A percentile compares a stretch with the other conserved stretches of the same genome.
Conservation (phyloP, 2,113 vertebrate species). For the Epinephelus cyanopodus region DNA sequence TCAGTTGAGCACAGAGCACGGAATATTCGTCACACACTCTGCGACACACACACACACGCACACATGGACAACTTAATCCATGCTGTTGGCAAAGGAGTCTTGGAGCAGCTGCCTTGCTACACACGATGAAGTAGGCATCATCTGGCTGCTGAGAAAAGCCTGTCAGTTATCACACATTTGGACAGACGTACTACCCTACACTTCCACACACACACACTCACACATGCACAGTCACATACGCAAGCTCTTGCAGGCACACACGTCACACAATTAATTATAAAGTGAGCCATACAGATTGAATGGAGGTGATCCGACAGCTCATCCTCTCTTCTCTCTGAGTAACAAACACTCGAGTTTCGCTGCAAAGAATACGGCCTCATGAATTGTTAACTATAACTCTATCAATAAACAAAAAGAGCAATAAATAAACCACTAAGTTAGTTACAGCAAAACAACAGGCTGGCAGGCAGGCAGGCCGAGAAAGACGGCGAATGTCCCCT, state of each 20-base stretch:
- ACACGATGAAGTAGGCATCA: constrained; percentile 51
- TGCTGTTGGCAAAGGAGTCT: constrained; percentile 48
- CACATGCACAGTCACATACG: neutral
- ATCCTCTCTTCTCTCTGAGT: constrained; percentile 29
- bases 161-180: constrained; percentile 51
- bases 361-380: constrained; percentile 59
- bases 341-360: constrained; percentile 56
- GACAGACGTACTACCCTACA: neutral
- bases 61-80: constrained; percentile 50
- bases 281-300: constrained; percentile 50
- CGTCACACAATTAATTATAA: constrained; percentile 63
- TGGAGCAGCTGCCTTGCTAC: constrained; percentile 47
- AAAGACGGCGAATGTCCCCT: constrained; percentile 28
- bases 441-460: constrained; percentile 62
- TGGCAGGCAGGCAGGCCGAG: constrained; percentile 35
- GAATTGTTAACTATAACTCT: constrained; percentile 61
- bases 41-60: constrained; percentile 26
- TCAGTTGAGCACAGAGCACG: constrained; percentile 55
- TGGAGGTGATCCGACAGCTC: constrained; percentile 44
- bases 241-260: constrained; percentile 12
- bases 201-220: constrained; percentile 21
- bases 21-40: constrained; percentile 46
- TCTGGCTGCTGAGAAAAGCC: constrained; percentile 56
- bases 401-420: constrained; percentile 79
- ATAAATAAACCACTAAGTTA: constrained; percentile 78